Percentiles rank a stretch among this genome's conserved stretches.
Evolutionary conservation across 2,797 vertebrate genomes (phyloP).

Genomic region (Acanthis flammea): DNA sequence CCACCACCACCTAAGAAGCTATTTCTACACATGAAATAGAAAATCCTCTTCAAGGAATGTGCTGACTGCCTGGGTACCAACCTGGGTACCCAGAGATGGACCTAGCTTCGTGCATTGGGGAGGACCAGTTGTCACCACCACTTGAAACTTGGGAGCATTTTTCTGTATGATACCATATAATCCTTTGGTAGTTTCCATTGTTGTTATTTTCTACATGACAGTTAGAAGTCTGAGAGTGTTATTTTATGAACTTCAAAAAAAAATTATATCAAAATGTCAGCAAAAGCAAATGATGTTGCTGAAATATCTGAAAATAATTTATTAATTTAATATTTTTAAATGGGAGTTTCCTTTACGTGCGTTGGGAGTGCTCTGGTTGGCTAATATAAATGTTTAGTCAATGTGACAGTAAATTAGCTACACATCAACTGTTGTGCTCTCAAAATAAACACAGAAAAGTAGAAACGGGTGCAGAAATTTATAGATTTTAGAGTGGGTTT

Average conservation of each 20-base stretch:
- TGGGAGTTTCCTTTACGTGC: slow-evolving; percentile 29
- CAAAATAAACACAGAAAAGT: neutral
- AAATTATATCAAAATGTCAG: slow-evolving; percentile 45
- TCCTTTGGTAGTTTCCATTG: slow-evolving; percentile 33
- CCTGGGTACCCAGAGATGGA: neutral
- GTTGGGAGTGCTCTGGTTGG: slow-evolving; percentile 62
- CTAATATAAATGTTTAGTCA: slow-evolving; percentile 9
- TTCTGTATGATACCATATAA: neutral
- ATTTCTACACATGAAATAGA: neutral
- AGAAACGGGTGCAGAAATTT: neutral
- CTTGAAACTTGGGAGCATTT: slow-evolving; percentile 22
- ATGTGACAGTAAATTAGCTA: neutral
- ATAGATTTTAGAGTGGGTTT: neutral
- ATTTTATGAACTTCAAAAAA: slow-evolving; percentile 62
- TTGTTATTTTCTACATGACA: slow-evolving; percentile 52
- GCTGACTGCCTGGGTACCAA: neutral
- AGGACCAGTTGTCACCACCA: neutral
- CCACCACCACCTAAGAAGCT: neutral
- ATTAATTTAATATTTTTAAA: slow-evolving; percentile 68
- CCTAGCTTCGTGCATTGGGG: neutral
- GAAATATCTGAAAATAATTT: slow-evolving; percentile 74
- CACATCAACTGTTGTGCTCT: neutral
- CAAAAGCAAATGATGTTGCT: slow-evolving; percentile 54
- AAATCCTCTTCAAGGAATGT: neutral
- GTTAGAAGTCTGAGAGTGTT: slow-evolving; percentile 34